Evolutionary conservation across 35 echinoderm and acorn worm genomes (phyloP), one percentile per base, ranked within the genome.

Genomic region (Anneissia japonica): DNA sequence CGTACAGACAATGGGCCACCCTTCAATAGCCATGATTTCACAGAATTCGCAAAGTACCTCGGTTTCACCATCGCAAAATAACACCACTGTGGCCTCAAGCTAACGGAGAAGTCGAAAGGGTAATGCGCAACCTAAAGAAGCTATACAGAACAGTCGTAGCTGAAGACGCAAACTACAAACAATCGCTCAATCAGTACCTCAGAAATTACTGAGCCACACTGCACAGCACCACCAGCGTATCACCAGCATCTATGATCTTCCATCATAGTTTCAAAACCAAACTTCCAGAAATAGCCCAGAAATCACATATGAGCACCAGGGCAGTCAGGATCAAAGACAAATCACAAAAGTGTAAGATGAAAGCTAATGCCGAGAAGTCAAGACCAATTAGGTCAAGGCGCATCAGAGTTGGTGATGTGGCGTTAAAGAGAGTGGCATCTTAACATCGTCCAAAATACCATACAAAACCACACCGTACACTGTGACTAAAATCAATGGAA

Each of bases 1-100:
- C 73, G 77, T 6, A 85, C 89, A 19, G 89, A 91, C 75, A 95
- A 88, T 81, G 89, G 85, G 1, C 90, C 93, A 23, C 93, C 90
- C 9, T 95, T 95, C 64, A 84, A 91, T 32, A 83, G 89, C 32
- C 12, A 45, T 1, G 84, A 94, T 23, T 94, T 94, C 73, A 31
- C 88, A 3, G 38, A 56, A 14, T 91, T 94, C 38, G 85, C 88
- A 32, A 39, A 84, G 1, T 88, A 85, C 39, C 26, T 82, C 37
- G 81, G 93, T 1, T 91, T 74, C 19, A 64, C 13, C 84, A 91
- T 46, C 81, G 75, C 30, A 91, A 91, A 46, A 35, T 85, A 3
- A 91, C 80, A 34, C 85, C 79, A 1, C 84, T 36, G 28, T 91
- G 81, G 93, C 89, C 89, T 0, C 75, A 84, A 72, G 92, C 92